These are phyloP conservation scores for Amphiprion clarkii DNA, from an alignment of 2,797 vertebrate species.

Conservation along the genomic window DNA sequence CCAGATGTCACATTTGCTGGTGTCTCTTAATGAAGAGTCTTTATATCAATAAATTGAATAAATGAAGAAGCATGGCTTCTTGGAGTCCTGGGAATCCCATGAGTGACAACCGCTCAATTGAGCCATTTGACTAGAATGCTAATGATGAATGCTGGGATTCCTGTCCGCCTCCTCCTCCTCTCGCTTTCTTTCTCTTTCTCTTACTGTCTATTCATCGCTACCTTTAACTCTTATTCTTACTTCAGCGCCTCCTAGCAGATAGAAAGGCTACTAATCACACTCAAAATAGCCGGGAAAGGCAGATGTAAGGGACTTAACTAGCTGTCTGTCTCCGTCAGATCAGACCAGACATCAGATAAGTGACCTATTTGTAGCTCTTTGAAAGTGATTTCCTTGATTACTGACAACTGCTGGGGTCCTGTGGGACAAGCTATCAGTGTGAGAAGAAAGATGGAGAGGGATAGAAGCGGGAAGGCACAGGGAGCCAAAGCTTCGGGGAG, in stretches of 20 bases:
- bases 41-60: slow-evolving; percentile 85
- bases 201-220: slow-evolving; percentile 18
- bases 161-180: slow-evolving; percentile 24
- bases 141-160: slow-evolving; percentile 76
- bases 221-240: slow-evolving; percentile 42
- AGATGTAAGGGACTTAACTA: slow-evolving; percentile 68
- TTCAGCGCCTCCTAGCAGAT: slow-evolving; percentile 52
- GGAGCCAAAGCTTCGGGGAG: slow-evolving; percentile 51
- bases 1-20: slow-evolving; percentile 73
- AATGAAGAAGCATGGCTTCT: slow-evolving; percentile 74
- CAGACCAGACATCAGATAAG: slow-evolving; percentile 81
- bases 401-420: slow-evolving; percentile 80
- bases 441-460: slow-evolving; percentile 65
- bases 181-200: slow-evolving; percentile 10
- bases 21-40: slow-evolving; percentile 81
- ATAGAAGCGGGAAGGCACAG: slow-evolving; percentile 47
- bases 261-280: slow-evolving; percentile 69
- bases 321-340: slow-evolving; percentile 74
- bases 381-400: slow-evolving; percentile 83
- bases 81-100: slow-evolving; percentile 72
- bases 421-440: slow-evolving; percentile 75
- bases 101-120: slow-evolving; percentile 80
- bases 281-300: slow-evolving; percentile 63
- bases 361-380: slow-evolving; percentile 83
- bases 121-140: slow-evolving; percentile 78